Evolutionary conservation across 2,888 invertebrate genomes (phyloP), one percentile per base, ranked within the genome.

Genomic region (Masnerella sp.): DNA sequence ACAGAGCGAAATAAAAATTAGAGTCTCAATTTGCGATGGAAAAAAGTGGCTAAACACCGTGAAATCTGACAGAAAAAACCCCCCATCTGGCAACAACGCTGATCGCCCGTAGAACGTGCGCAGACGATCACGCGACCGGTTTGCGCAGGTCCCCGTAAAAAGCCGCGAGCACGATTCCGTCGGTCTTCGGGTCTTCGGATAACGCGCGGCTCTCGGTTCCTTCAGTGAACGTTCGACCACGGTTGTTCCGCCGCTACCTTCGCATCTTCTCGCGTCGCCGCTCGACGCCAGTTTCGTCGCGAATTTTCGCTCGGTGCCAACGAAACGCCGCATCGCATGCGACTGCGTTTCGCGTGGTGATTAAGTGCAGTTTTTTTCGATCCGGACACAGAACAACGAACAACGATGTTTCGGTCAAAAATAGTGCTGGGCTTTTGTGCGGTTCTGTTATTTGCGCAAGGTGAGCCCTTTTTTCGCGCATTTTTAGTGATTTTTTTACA

Each of bases 81-180:
- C 62, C 38, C 34, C 56, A 56, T 62, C 62, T 70, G 70, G 62
- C 69, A 69, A 69, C 70, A 70, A 62, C 70, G 62, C 62, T 56
- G 70, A 49, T 56, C 61, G 61, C 47, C 70, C 40, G 64, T 58
- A 15, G 58, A 64, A 70, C 56, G 47, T 61, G 67, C 72, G 72
- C 69, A 72, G 62, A 61, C 75, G 65, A 58, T 51, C 72, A 81
- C 83, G 82, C 84, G 83, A 65, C 78, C 75, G 73, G 77, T 77
- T 72, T 49, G 81, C 83, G 83, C 83, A 83, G 71, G 79, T 81
- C 78, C 80, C 80, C 78, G 81, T 82, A 82, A 82, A 81, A 82
- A 83, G 80, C 80, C 80, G 79, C 78, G 79, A 83, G 83, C 81
- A 82, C 83, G 83, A 80, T 83, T 82, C 81, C 75, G 77, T 69